A percentile compares a stretch with the other conserved stretches of the same genome.
Evolutionary conservation across 1,140 invertebrate genomes (phyloP).

Genomic region (Trachymyrmex cornetzi): DNA sequence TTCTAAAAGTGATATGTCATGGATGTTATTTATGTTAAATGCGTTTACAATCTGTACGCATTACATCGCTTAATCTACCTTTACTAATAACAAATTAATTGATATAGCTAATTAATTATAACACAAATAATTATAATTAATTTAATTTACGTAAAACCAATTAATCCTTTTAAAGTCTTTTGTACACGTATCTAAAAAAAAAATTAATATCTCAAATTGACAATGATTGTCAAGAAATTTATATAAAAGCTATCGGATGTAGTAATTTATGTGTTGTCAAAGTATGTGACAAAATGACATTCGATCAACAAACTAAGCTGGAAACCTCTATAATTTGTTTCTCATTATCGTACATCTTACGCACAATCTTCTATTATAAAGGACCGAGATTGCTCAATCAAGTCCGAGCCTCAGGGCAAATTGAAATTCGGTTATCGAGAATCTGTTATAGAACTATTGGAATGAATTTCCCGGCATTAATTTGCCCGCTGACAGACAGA

Average conservation of each 20-base stretch:
- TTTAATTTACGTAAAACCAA: neutral
- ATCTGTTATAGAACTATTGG: conserved; percentile 67
- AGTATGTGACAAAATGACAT: neutral
- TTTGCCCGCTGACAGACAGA: conserved; percentile 40
- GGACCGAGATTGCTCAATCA: conserved; percentile 72
- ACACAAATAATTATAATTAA: neutral
- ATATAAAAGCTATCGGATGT: neutral
- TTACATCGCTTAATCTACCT: neutral
- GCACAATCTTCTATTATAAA: conserved; percentile 61
- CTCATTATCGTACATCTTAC: conserved; percentile 70
- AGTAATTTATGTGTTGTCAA: neutral
- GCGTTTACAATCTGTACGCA: neutral
- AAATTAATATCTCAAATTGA: neutral
- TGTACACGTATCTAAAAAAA: neutral
- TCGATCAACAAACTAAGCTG: conserved; percentile 2
- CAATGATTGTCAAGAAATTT: neutral
- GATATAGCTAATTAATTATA: neutral
- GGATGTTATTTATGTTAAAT: conserved; percentile 24
- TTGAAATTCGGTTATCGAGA: conserved; percentile 72
- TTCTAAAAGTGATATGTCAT: neutral
- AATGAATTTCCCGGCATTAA: conserved; percentile 72
- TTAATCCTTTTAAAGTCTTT: neutral
- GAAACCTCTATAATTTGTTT: conserved; percentile 24
- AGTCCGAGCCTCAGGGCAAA: conserved; percentile 57
- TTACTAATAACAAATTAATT: neutral